Conservation (phyloP, 2,113 vertebrate species). For the Clarias gariepinus region DNA sequence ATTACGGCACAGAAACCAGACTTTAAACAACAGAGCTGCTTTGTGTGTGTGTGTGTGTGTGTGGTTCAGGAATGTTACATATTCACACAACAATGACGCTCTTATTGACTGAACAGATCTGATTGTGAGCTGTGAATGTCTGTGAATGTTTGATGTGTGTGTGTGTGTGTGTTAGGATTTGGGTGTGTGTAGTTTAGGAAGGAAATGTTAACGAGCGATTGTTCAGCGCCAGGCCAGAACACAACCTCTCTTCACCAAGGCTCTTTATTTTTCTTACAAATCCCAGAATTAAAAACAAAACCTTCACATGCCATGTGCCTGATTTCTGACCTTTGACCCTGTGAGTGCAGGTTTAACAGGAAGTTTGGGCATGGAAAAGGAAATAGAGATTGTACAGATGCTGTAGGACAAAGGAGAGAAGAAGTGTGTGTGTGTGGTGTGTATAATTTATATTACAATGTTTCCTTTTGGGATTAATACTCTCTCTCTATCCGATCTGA, state of each 20-base stretch:
- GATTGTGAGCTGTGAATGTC: background rate
- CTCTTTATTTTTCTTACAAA: background rate
- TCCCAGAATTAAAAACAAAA: background rate
- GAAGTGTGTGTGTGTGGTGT: background rate
- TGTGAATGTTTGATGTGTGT: background rate
- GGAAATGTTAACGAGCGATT: constrained; percentile 46
- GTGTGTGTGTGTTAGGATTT: background rate
- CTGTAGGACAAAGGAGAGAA: background rate
- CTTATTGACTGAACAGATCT: constrained; percentile 3
- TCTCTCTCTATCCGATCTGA: no score
- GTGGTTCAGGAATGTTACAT: constrained; percentile 8
- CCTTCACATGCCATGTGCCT: background rate
- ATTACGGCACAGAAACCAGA: background rate
- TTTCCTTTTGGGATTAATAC: no score
- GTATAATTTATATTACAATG: no score
- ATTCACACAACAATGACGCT: background rate
- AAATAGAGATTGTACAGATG: background rate
- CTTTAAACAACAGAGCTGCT: background rate
- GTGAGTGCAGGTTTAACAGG: constrained; percentile 4
- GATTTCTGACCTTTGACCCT: background rate
- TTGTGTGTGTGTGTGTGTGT: constrained; percentile 2
- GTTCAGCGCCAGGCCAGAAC: constrained; percentile 21
- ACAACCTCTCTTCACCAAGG: background rate
- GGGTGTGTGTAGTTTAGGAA: constrained; percentile 39
- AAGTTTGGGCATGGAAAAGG: background rate